Evolutionary conservation across 2,113 vertebrate species (phyloP), one percentile per base, ranked within the genome.

Genomic region (Zosterops hypoxanthus): DNA sequence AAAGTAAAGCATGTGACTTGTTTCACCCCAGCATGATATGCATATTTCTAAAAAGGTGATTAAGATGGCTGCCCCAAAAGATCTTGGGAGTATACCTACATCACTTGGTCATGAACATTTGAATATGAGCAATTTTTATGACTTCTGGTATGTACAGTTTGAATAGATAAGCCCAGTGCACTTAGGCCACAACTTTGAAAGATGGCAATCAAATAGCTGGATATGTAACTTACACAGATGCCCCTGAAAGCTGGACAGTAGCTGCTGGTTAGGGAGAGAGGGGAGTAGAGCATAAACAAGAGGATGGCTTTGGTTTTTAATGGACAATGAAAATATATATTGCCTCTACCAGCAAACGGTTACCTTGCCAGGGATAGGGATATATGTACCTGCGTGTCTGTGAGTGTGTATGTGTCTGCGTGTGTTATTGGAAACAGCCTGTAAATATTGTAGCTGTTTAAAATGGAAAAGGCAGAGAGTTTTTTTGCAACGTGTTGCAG

Each of bases 391-490:
- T 88, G 93, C 11, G 96, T 90, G 97, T 97, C 94, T 95, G 96
- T 95, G 97, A 89, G 96, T 16, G 96, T 91, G 95, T 95, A 65
- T 94, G 95, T 96, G 97, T 97, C 86, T 95, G 98, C 90, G 93
- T 97, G 97, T 96, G 95, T 97, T 95, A 90, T 12, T 97, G 94
- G 94, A 97, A 98, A 98, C 93, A 78, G 96, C 96, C 94, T 98
- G 98, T 98, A 98, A 98, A 98, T 98, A 98, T 81, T 98, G 96
- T 98, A 98, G 97, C 97, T 98, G 97, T 98, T 97, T 55, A 97
- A 98, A 98, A 97, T 97, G 97, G 95, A 96, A 96, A 98, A 98
- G 95, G 89, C 95, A 97, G 92, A 97, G 86, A 52, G 79, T 70
- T 93, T 94, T 86, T 97, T 98, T 98, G 95, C 97, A 97, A 97